Base-by-base conservation (phyloP, 2,888 invertebrate species). In the Drosophila longiperda region DNA sequence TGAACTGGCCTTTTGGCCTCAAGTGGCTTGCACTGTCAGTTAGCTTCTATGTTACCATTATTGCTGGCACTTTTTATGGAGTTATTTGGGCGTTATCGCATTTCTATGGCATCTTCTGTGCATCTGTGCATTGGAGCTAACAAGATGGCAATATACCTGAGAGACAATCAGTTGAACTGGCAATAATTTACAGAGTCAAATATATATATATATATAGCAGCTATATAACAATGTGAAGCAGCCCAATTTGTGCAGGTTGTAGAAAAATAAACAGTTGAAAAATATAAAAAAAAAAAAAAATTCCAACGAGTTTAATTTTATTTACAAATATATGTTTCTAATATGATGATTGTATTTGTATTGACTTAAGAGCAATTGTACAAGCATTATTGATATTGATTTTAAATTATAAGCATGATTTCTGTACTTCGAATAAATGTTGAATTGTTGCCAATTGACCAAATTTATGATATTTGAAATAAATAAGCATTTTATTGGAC, bases 51-150 rank as follows among this genome's bases (percentile, higher is more conserved):
- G 66, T 45, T 50, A 69, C 65, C 78, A 73, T 81, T 75, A 79
- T 75, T 66, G 66, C 68, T 61, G 75, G 67, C 69, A 69, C 88
- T 73, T 82, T 89, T 84, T 87, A 84, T 89, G 71, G 63, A 32
- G 75, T 75, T 72, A 75, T 87, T 87, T 67, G 78, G 82, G 60
- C 71, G 64, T 65, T 58, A 40, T 50, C 57, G 49, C 57, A 42
- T 40, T 32, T 57, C 70, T 40, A 40, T 58, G 57, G 71, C 6
- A 38, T 20, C 34, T 29, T 34, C 49, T 40, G 36, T 36, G 15
- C 36, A 33, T 23, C n/a, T 48, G 32, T 9, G 45, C 32, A 60
- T 26, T 34, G 59, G 52, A 26, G n/a, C 8, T 26, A 33, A 33
- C 33, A 15, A 33, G 38, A 48, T 12, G 32, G 11, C 48, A 17